phyloP scores from a whole-genome alignment of 2,113 vertebrate species.

The Colius striatus region DNA sequence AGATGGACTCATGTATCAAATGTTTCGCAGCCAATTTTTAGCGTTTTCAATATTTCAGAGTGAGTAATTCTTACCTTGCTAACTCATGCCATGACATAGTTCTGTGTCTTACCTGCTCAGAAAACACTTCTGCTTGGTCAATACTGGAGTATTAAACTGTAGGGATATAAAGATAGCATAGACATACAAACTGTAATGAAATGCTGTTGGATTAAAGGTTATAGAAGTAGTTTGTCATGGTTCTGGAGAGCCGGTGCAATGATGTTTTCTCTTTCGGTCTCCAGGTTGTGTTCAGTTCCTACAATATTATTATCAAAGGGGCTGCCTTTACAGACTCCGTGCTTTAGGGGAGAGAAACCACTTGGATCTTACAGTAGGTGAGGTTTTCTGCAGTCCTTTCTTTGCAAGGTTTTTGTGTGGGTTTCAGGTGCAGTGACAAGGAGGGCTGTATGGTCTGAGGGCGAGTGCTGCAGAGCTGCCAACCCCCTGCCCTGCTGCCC shows the following conservation, averaged over 20 bases:
- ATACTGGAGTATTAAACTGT: background rate
- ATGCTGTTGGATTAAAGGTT: background rate
- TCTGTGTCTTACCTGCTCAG: rapidly evolving
- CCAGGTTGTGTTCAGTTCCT: slow-evolving; percentile 96
- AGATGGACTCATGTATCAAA: slow-evolving; percentile 93
- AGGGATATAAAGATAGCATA: background rate
- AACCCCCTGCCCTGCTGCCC: background rate
- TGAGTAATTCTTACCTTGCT: slow-evolving; percentile 75
- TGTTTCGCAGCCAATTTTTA: slow-evolving; percentile 95
- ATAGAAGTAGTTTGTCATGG: background rate
- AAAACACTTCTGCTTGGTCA: background rate
- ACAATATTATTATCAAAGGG: slow-evolving; percentile 98
- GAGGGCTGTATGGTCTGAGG: background rate
- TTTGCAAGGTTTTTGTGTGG: background rate
- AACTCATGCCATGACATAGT: background rate
- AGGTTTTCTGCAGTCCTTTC: slow-evolving; percentile 25
- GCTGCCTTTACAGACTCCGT: slow-evolving; percentile 93
- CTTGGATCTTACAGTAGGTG: slow-evolving; percentile 97
- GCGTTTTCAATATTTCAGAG: slow-evolving; percentile 98
- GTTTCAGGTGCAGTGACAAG: background rate
- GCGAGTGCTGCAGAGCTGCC: background rate
- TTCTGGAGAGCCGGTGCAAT: background rate
- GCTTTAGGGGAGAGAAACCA: slow-evolving; percentile 94
- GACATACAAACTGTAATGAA: background rate
- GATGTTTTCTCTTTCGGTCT: background rate